Conservation (phyloP, 1,140 invertebrate species). For the Schlechtendalia chinensis region DNA sequence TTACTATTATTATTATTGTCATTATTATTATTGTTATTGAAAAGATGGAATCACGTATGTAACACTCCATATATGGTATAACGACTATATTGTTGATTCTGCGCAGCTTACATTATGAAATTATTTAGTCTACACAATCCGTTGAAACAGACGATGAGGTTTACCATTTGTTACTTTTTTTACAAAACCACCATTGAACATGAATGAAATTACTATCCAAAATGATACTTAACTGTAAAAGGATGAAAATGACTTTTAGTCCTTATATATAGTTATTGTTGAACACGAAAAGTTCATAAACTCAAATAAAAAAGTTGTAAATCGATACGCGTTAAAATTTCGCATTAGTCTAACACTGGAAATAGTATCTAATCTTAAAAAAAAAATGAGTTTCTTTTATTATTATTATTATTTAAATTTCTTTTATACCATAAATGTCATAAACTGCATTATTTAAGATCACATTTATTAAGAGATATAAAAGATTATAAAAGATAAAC, state of each 20-base stretch:
- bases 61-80: slow-evolving; percentile 33
- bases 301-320: slow-evolving; percentile 1
- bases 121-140: slow-evolving; percentile 26
- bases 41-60: slow-evolving; percentile 43
- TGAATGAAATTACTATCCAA: neutral
- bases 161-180: slow-evolving; percentile 1
- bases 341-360: no score
- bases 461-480: neutral
- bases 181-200: neutral
- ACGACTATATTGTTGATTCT: slow-evolving; percentile 7
- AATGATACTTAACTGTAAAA: neutral
- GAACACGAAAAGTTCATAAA: slow-evolving; percentile 14
- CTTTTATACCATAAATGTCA: neutral
- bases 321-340: neutral
- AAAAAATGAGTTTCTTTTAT: neutral
- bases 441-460: neutral
- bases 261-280: neutral
- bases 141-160: neutral
- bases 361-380: no score
- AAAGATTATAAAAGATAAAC: neutral
- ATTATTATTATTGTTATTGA: slow-evolving; percentile 25
- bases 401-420: neutral
- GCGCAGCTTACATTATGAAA: slow-evolving; percentile 2
- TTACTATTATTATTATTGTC: slow-evolving; percentile 19
- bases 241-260: slow-evolving; percentile 10